Evolutionary conservation across 2,888 invertebrate genomes (phyloP).

Genomic region (Pammene aurita): DNA sequence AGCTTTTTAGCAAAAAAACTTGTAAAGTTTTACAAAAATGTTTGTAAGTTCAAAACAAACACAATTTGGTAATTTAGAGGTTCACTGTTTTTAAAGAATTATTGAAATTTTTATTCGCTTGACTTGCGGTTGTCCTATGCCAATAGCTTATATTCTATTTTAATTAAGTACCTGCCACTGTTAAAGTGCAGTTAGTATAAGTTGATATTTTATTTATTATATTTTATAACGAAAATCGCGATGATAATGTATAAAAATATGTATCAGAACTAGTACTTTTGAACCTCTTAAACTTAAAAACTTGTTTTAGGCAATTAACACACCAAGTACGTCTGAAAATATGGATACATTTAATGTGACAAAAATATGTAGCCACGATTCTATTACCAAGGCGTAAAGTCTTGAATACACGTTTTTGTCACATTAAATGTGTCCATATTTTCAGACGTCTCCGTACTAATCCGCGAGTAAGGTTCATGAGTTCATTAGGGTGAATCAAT

Average conservation of each 20-base stretch:
- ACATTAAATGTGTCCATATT: too few species aligned
- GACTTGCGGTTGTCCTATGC: constrained; percentile 35
- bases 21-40: neutral
- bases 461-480: too few species aligned
- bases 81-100: too few species aligned
- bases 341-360: too few species aligned
- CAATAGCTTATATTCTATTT: constrained; percentile 41
- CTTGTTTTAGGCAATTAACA: neutral
- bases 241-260: constrained; percentile 40
- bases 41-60: neutral
- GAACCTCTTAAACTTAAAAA: neutral
- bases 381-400: too few species aligned
- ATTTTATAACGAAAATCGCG: constrained; percentile 42
- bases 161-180: constrained; percentile 41
- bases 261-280: constrained; percentile 29
- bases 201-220: constrained; percentile 47
- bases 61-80: neutral
- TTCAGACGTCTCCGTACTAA: too few species aligned
- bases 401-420: too few species aligned
- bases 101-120: neutral
- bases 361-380: too few species aligned
- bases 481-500: too few species aligned
- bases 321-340: too few species aligned
- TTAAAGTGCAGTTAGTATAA: constrained; percentile 45
- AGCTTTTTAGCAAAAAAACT: neutral